phyloP scores from a whole-genome alignment of 1,140 invertebrate species.

The Polypedilum pembai region DNA sequence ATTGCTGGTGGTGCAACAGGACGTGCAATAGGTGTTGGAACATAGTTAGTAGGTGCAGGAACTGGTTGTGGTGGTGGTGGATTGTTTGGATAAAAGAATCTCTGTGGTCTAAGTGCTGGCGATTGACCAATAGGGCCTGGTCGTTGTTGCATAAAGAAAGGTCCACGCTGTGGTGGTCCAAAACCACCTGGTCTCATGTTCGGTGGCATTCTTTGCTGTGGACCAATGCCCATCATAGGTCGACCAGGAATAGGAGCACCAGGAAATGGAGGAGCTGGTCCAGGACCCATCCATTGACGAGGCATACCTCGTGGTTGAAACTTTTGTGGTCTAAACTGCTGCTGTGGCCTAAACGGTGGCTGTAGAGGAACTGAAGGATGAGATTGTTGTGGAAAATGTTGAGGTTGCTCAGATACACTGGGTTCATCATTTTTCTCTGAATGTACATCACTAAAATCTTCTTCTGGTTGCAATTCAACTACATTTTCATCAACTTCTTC shows the following conservation, averaged over 20 bases:
- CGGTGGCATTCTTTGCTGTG: neutral
- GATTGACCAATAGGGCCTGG: neutral
- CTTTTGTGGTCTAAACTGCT: neutral
- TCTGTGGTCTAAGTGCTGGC: neutral
- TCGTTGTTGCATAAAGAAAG: neutral
- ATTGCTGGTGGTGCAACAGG: conserved; percentile 29
- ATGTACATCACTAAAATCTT: too few relatives aligned
- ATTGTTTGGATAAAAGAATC: too few relatives aligned
- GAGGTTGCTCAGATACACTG: neutral
- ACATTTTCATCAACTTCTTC: too few relatives aligned
- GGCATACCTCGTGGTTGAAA: neutral
- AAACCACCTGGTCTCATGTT: neutral
- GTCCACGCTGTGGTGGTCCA: neutral
- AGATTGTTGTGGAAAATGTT: neutral
- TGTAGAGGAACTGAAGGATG: neutral
- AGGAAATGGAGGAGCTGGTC: neutral
- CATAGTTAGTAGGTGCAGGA: neutral
- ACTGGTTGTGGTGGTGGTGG: neutral
- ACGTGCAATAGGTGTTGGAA: neutral
- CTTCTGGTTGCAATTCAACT: too few relatives aligned
- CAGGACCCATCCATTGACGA: neutral
- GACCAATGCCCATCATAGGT: neutral
- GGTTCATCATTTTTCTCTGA: neutral
- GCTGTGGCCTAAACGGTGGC: neutral
- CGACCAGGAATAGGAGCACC: neutral